Evolutionary conservation across 1,140 invertebrate genomes (phyloP).

Genomic region (Hyphantria cunea): DNA sequence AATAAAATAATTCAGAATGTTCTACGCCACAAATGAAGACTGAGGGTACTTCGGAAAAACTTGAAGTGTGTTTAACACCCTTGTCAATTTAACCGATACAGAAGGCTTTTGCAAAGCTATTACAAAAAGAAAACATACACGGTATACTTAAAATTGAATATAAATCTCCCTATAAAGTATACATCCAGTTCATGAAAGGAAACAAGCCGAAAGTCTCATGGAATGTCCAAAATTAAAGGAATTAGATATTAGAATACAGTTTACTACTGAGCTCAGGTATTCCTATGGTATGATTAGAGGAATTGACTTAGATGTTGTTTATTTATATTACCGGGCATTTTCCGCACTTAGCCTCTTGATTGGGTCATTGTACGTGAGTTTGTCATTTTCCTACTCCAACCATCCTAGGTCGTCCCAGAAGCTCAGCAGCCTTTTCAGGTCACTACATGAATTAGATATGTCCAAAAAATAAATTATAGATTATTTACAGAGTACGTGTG

Average conservation of each 20-base stretch:
- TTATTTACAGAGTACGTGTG: neutral
- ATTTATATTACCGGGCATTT: too few relatives aligned
- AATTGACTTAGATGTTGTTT: neutral
- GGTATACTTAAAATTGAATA: slow-evolving; percentile 19
- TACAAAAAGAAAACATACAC: slow-evolving; percentile 13
- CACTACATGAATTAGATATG: too few relatives aligned
- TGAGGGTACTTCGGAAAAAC: neutral
- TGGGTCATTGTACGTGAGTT: too few relatives aligned
- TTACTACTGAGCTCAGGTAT: neutral
- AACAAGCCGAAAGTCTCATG: neutral
- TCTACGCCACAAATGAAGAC: neutral
- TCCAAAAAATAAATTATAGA: neutral
- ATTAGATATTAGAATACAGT: too few relatives aligned
- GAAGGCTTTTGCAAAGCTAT: slow-evolving; percentile 9
- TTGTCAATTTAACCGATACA: slow-evolving; percentile 5
- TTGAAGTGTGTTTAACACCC: neutral
- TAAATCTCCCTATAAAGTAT: slow-evolving; percentile 10
- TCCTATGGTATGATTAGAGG: neutral
- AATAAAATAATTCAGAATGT: neutral
- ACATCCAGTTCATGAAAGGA: slow-evolving; percentile 10
- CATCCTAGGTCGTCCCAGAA: too few relatives aligned
- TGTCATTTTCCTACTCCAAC: too few relatives aligned
- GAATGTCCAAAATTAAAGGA: too few relatives aligned
- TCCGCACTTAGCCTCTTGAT: too few relatives aligned
- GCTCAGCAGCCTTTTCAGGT: too few relatives aligned